A percentile compares a stretch with the other conserved stretches of the same genome.
These are phyloP conservation scores for Threskiornis aethiopicus DNA, from an alignment of 2,797 vertebrate genomes.

Conservation along the genomic window DNA sequence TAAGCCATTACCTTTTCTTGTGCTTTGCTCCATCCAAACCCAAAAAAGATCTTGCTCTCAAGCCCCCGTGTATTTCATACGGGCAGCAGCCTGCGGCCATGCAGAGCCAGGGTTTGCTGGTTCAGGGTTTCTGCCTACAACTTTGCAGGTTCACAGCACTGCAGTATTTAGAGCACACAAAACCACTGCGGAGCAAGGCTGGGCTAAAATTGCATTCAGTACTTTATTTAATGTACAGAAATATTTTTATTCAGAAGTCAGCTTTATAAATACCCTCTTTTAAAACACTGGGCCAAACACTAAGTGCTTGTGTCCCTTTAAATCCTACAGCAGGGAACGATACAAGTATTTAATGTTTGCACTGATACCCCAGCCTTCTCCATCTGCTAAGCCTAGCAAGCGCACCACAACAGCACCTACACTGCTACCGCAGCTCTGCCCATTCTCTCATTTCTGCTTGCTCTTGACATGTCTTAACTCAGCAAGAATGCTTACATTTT, in stretches of 20 bases:
- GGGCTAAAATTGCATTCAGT: background rate
- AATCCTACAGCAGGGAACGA: background rate
- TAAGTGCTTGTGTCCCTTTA: background rate
- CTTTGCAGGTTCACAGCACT: background rate
- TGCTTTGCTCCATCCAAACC: background rate
- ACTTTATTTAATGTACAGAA: background rate
- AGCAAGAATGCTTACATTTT: background rate
- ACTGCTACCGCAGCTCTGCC: background rate
- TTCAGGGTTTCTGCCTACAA: background rate
- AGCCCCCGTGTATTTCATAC: rapidly evolving
- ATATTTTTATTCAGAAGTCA: background rate
- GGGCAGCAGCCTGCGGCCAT: background rate
- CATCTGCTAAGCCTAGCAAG: background rate
- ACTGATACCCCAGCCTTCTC: background rate
- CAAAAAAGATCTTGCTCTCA: background rate
- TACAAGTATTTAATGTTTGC: background rate
- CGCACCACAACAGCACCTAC: background rate
- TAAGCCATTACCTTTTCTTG: background rate
- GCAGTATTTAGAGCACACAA: background rate
- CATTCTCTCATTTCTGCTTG: background rate
- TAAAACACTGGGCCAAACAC: background rate
- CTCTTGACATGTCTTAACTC: background rate
- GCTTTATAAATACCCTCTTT: background rate
- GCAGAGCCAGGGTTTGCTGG: background rate
- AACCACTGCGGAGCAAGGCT: background rate